These are phyloP conservation scores for Eupithecia subumbrata DNA, from an alignment of 2,888 invertebrate species.

Conservation along the genomic window DNA sequence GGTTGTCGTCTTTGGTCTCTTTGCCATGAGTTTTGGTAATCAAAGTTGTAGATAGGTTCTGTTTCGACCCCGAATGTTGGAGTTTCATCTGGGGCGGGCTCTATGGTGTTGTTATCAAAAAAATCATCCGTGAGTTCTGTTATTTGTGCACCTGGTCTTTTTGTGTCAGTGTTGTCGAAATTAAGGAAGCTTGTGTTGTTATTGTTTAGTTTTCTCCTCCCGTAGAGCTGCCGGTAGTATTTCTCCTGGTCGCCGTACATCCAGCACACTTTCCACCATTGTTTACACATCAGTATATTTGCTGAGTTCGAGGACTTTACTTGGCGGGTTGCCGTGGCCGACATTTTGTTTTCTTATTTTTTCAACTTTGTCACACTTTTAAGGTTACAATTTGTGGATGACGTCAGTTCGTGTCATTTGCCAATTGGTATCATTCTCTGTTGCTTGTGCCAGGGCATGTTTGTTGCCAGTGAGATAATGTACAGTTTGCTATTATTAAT, in stretches of 20 bases:
- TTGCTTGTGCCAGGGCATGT: neutral
- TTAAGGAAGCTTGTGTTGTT: constrained; percentile 67
- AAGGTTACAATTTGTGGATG: constrained; percentile 41
- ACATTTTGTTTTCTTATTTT: constrained; percentile 65
- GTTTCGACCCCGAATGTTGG: constrained; percentile 65
- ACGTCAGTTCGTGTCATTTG: neutral
- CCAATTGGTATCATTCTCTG: too few species aligned
- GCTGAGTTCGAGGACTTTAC: constrained; percentile 84
- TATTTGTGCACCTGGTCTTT: constrained; percentile 78
- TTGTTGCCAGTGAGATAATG: neutral
- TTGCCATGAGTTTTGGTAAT: constrained; percentile 71
- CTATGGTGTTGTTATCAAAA: constrained; percentile 67
- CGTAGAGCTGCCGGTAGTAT: constrained; percentile 92
- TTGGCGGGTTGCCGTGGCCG: constrained; percentile 79
- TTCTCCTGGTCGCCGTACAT: constrained; percentile 94
- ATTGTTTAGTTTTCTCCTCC: constrained; percentile 78
- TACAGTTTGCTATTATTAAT: neutral
- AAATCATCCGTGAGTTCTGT: constrained; percentile 81
- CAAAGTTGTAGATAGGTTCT: constrained; percentile 74
- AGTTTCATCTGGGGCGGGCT: constrained; percentile 74
- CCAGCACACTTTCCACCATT: constrained; percentile 96
- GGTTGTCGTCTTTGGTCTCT: constrained; percentile 83
- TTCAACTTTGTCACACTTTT: constrained; percentile 38
- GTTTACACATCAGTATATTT: constrained; percentile 92
- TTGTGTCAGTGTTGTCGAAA: constrained; percentile 67